These are phyloP conservation scores for Meleagris gallopavo DNA, from an alignment of 2,113 vertebrate genomes.

Conservation along the genomic window DNA sequence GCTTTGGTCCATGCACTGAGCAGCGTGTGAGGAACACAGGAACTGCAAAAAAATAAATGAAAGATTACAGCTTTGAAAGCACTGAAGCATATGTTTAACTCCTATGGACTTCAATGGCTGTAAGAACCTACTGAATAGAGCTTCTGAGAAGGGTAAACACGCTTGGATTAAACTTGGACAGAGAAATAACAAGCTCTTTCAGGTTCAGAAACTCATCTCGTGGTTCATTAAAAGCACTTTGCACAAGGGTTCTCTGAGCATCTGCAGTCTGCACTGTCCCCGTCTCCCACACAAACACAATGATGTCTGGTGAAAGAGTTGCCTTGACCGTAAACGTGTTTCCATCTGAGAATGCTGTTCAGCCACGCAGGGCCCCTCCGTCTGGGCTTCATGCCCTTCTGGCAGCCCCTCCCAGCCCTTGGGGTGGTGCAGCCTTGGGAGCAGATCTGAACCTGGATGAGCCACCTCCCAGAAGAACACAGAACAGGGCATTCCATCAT, in stretches of 20 bases:
- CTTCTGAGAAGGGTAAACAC: background rate
- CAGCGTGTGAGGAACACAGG: background rate
- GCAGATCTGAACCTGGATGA: background rate
- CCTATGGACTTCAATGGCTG: background rate
- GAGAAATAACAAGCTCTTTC: constrained; percentile 4
- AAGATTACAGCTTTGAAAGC: background rate
- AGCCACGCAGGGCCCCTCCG: background rate
- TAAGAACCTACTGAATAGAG: background rate
- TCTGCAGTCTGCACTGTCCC: background rate
- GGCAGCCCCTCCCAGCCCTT: background rate
- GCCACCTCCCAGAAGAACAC: background rate
- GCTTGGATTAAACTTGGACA: background rate
- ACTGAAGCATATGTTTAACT: background rate
- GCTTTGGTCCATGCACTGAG: background rate
- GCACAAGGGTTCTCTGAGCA: background rate
- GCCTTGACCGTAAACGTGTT: background rate
- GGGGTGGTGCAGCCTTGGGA: background rate
- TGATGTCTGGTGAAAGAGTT: background rate
- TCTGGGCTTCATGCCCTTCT: background rate
- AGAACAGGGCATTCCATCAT: background rate
- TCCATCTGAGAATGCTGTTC: background rate
- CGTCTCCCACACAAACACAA: background rate
- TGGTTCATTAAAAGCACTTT: background rate
- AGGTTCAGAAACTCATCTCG: background rate
- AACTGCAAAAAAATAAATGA: background rate